These are phyloP conservation scores for Pammene aurita DNA, from an alignment of 2,888 invertebrate species.

Conservation along the genomic window DNA sequence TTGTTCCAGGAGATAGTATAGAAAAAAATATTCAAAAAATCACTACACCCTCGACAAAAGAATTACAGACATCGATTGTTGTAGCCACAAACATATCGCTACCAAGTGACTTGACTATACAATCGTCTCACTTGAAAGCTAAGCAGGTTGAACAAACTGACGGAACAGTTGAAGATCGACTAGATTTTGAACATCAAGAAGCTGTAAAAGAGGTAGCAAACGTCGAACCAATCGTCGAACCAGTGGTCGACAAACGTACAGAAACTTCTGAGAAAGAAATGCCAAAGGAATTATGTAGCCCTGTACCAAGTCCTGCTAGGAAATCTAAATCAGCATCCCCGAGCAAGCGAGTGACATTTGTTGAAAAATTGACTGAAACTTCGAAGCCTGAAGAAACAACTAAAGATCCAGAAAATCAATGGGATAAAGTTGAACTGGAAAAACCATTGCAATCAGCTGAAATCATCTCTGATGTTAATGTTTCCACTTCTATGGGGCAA, in stretches of 20 bases:
- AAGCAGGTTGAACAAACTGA: constrained; percentile 23
- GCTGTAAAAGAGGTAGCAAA: constrained; percentile 5
- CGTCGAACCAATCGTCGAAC: not conserved
- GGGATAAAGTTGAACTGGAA: constrained; percentile 14
- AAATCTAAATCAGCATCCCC: constrained; percentile 42
- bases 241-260: not conserved
- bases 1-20: constrained; percentile 36
- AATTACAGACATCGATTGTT: constrained; percentile 18
- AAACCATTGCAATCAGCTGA: not conserved
- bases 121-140: constrained; percentile 25
- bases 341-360: constrained; percentile 41
- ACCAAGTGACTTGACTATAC: constrained; percentile 38
- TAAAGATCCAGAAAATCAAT: constrained; percentile 25
- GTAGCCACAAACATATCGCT: constrained; percentile 43
- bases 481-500: not conserved
- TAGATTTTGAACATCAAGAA: not conserved
- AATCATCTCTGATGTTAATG: not conserved
- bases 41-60: not conserved
- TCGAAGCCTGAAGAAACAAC: constrained; percentile 21
- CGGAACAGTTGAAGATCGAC: not conserved
- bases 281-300: constrained; percentile 7
- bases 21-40: constrained; percentile 1
- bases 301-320: constrained; percentile 20
- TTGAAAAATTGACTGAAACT: constrained; percentile 39
- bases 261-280: not conserved